Conservation (phyloP, 2,888 invertebrate species). For the Pegoplata infirma region DNA sequence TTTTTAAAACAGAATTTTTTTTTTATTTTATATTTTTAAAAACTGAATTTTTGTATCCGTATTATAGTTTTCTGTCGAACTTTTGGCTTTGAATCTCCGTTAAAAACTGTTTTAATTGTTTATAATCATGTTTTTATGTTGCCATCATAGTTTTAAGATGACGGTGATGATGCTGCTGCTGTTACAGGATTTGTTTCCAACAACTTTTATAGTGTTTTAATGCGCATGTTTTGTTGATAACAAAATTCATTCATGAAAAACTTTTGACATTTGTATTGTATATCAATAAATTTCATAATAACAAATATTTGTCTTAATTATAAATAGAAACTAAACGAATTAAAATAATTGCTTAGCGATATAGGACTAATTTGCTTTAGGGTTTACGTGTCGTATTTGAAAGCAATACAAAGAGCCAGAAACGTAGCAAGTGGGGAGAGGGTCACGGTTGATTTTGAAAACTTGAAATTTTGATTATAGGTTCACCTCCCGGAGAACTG, state of each 20-base stretch:
- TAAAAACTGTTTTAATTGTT: constrained; percentile 27
- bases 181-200: neutral
- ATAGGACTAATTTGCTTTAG: too few species aligned
- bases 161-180: constrained; percentile 31
- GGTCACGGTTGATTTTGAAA: too few species aligned
- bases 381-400: too few species aligned
- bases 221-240: constrained; percentile 55
- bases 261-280: too few species aligned
- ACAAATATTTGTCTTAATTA: too few species aligned
- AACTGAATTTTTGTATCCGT: neutral
- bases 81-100: neutral
- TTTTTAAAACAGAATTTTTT: neutral
- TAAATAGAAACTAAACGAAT: too few species aligned
- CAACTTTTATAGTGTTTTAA: neutral
- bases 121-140: neutral
- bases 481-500: too few species aligned
- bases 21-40: neutral
- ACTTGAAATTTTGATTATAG: too few species aligned
- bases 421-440: too few species aligned
- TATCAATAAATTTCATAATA: too few species aligned
- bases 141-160: constrained; percentile 34
- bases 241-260: constrained; percentile 56
- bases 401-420: too few species aligned
- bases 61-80: neutral
- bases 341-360: too few species aligned